These are phyloP conservation scores for Amphipyra berbera DNA, from an alignment of 2,888 invertebrate genomes.

Conservation along the genomic window DNA sequence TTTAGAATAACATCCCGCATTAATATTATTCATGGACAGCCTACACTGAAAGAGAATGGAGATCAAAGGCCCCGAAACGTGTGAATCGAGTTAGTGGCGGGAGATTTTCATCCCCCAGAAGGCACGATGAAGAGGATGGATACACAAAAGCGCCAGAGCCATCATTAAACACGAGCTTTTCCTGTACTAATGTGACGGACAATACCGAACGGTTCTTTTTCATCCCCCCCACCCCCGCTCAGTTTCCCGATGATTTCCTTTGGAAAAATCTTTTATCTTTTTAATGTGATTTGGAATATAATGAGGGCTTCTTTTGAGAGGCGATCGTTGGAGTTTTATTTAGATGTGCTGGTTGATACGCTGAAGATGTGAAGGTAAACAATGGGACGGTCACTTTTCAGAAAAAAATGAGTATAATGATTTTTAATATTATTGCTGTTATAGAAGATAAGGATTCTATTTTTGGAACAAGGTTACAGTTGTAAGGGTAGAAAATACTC, in stretches of 20 bases:
- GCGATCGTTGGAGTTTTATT: constrained; percentile 54
- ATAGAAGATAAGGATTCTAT: too few relatives aligned
- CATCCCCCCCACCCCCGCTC: constrained; percentile 26
- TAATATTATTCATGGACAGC: constrained; percentile 66
- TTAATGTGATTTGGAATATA: constrained; percentile 71
- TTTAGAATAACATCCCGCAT: constrained; percentile 19
- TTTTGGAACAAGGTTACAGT: too few relatives aligned
- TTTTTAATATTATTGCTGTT: background rate
- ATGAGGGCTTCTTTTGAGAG: constrained; percentile 63
- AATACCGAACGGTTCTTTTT: constrained; percentile 65
- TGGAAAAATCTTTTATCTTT: constrained; percentile 72
- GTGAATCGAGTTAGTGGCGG: constrained; percentile 75
- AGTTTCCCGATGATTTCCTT: constrained; percentile 69
- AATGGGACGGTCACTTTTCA: constrained; percentile 20
- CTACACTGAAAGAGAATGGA: constrained; percentile 67
- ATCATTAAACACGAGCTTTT: constrained; percentile 77
- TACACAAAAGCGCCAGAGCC: constrained; percentile 69
- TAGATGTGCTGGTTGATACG: constrained; percentile 48
- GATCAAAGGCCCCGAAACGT: constrained; percentile 79
- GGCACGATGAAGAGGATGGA: constrained; percentile 43
- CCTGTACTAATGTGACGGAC: constrained; percentile 71
- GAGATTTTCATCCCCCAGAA: constrained; percentile 21
- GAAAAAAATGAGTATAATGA: background rate
- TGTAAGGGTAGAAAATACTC: too few relatives aligned
- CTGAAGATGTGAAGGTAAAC: constrained; percentile 32